These are phyloP conservation scores for Pomatorhinus ruficollis DNA, from an alignment of 2,113 vertebrate genomes.

Conservation along the genomic window DNA sequence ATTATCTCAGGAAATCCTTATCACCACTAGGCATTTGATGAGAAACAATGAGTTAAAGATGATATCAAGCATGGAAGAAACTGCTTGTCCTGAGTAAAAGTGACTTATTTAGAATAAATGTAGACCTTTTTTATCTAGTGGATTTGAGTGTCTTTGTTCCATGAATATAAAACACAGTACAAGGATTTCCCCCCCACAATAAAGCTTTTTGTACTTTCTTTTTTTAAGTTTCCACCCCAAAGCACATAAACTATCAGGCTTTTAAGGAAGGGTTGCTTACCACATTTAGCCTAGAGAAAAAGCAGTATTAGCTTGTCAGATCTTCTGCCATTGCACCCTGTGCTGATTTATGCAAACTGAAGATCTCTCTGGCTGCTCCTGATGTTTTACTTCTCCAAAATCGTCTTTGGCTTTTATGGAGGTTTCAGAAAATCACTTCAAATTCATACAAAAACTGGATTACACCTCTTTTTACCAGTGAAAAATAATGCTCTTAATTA, in stretches of 20 bases:
- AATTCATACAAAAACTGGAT: not conserved
- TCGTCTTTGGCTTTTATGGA: not conserved
- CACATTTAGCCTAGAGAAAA: slow-evolving; percentile 17
- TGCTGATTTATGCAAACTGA: slow-evolving; percentile 11
- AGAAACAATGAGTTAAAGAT: slow-evolving; percentile 67
- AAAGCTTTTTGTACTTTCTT: not conserved
- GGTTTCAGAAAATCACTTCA: not conserved
- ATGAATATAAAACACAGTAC: not conserved
- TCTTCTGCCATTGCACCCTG: not conserved
- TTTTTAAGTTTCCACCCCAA: slow-evolving; percentile 32
- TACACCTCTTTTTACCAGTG: not conserved
- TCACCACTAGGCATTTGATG: slow-evolving; percentile 27
- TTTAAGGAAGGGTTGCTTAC: slow-evolving; percentile 18
- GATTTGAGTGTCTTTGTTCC: slow-evolving; percentile 35
- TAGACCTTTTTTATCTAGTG: not conserved
- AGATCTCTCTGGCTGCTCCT: not conserved
- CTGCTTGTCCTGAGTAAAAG: slow-evolving; percentile 22
- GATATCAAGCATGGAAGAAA: slow-evolving; percentile 26
- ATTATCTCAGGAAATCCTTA: slow-evolving; percentile 64
- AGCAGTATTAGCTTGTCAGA: not conserved
- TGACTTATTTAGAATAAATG: slow-evolving; percentile 17
- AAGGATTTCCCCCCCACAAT: not conserved
- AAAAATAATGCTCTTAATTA: not conserved
- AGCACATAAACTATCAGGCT: slow-evolving; percentile 27
- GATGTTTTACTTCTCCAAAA: not conserved